Conservation (phyloP, 92 coral and sea anemone species). For the Phenganax stokvisi region DNA sequence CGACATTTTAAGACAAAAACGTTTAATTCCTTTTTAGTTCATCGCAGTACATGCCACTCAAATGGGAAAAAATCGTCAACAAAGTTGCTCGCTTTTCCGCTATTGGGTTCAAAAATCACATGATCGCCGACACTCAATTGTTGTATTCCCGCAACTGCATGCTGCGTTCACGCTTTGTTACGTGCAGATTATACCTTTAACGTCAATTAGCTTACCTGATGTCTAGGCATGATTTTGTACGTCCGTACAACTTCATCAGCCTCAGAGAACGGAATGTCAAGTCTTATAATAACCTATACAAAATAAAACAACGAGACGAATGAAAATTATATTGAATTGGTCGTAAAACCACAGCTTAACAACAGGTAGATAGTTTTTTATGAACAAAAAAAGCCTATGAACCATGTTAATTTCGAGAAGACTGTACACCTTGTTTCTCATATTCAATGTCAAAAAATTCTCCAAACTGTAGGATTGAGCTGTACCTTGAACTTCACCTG, state of each 20-base stretch:
- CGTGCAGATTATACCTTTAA: background rate
- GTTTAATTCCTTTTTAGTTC: too few relatives aligned
- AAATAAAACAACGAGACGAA: background rate
- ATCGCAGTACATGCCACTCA: too few relatives aligned
- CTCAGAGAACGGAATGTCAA: constrained; percentile 60
- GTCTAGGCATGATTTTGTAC: constrained; percentile 87
- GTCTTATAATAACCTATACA: constrained; percentile 59
- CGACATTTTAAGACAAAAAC: too few relatives aligned
- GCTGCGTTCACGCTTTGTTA: too few relatives aligned
- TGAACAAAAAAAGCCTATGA: too few relatives aligned
- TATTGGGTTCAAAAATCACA: too few relatives aligned
- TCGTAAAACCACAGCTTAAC: background rate
- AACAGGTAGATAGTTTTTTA: too few relatives aligned
- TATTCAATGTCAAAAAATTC: constrained; percentile 2
- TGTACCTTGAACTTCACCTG: constrained; percentile 22
- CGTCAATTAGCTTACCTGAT: constrained; percentile 53
- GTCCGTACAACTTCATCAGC: constrained; percentile 61
- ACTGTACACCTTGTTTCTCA: constrained; percentile 22
- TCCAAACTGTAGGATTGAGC: constrained; percentile 11
- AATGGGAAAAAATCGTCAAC: too few relatives aligned
- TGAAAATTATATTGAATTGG: background rate
- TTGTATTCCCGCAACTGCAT: too few relatives aligned
- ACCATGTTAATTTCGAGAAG: too few relatives aligned
- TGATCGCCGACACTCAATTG: too few relatives aligned
- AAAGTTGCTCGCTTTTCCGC: too few relatives aligned